Evolutionary conservation across 2,888 invertebrate species (phyloP).

Genomic region (Fragum whitleyi): DNA sequence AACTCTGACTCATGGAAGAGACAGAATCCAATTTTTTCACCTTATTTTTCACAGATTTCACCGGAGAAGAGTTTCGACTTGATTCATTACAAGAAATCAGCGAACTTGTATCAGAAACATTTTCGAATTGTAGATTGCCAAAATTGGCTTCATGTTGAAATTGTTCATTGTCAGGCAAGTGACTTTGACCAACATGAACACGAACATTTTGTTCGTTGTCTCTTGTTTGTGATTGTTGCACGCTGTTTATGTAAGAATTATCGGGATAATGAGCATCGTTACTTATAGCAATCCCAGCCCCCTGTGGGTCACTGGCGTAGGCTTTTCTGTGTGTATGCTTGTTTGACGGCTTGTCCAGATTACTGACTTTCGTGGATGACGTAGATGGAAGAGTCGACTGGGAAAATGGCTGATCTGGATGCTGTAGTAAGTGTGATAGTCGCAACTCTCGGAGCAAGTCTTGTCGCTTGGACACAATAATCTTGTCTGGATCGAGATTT

Average conservation of each 20-base stretch:
- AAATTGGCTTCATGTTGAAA: not conserved
- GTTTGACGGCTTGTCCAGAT: not conserved
- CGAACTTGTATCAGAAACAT: constrained; percentile 14
- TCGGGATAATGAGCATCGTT: constrained; percentile 74
- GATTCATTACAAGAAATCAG: constrained; percentile 12
- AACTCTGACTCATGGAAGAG: constrained; percentile 51
- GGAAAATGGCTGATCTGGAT: constrained; percentile 18
- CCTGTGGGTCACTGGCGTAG: not conserved
- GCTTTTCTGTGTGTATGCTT: not conserved
- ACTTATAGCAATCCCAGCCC: constrained; percentile 53
- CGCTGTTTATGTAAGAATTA: not conserved
- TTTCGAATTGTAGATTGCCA: not conserved
- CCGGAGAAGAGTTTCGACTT: constrained; percentile 9
- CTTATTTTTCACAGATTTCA: constrained; percentile 11
- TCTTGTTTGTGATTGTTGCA: not conserved
- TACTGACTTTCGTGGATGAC: constrained; percentile 8
- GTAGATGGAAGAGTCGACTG: constrained; percentile 4
- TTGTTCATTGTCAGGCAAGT: not conserved
- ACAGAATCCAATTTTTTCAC: constrained; percentile 5
- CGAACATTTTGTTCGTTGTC: too few relatives aligned
- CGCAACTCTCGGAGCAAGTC: constrained; percentile 52
- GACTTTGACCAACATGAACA: too few relatives aligned
- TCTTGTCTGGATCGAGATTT: constrained; percentile 51
- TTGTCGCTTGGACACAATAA: constrained; percentile 56
- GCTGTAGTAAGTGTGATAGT: constrained; percentile 59